Evolutionary conservation across 2,113 vertebrate species (phyloP).

Genomic region (Montifringilla adamsi): DNA sequence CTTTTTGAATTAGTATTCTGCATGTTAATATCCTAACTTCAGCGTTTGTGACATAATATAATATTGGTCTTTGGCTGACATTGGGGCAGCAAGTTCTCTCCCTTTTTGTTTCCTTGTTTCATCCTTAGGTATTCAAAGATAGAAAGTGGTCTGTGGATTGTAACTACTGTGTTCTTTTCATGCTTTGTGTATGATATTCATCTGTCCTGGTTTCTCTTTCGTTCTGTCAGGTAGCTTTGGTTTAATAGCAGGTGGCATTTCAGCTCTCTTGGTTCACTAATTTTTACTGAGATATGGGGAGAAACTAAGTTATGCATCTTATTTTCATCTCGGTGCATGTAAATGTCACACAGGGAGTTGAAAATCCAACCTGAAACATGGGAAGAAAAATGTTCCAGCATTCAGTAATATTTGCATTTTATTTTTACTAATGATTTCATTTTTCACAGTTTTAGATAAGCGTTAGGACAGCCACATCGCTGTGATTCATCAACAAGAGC

Average conservation of each 20-base stretch:
- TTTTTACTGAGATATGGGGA: background rate
- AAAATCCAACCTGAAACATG: slow-evolving; percentile 29
- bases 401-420: slow-evolving; percentile 69
- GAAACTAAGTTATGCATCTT: background rate
- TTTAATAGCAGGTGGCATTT: background rate
- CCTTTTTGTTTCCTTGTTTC: background rate
- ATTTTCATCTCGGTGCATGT: background rate
- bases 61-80: background rate
- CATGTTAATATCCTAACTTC: background rate
- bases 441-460: slow-evolving; percentile 69
- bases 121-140: background rate
- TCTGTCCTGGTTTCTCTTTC: background rate
- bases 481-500: slow-evolving; percentile 60
- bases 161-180: background rate
- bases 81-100: background rate
- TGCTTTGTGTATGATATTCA: background rate
- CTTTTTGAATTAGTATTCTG: accelerated
- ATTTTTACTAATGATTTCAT: slow-evolving; percentile 70
- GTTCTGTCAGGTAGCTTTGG: background rate
- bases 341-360: background rate
- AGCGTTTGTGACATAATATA: background rate
- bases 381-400: slow-evolving; percentile 53
- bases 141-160: background rate
- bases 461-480: slow-evolving; percentile 43
- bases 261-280: background rate